Conservation (phyloP, 2,888 invertebrate species). For the Cerastis leucographa region DNA sequence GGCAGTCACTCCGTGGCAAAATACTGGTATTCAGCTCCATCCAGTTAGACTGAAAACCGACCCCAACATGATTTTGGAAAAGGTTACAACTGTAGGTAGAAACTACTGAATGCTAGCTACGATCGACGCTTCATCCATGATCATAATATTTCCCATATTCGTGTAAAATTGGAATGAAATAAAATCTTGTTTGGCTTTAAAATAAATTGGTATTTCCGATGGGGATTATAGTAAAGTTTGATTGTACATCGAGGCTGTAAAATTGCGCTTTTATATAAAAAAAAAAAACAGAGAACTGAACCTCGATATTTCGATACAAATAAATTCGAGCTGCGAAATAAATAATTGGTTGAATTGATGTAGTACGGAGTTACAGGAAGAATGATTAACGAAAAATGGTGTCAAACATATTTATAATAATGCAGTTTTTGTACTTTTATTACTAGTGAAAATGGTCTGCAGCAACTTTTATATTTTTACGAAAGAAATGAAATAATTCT, state of each 20-base stretch:
- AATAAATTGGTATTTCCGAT: constrained; percentile 6
- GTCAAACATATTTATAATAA: not conserved
- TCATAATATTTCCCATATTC: not conserved
- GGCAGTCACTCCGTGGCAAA: not conserved
- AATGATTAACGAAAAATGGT: not conserved
- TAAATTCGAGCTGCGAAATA: not conserved
- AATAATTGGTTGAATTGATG: not conserved
- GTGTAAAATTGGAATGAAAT: not conserved
- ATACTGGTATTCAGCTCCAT: not conserved
- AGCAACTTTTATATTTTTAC: not conserved
- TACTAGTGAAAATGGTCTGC: not conserved
- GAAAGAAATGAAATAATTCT: not conserved
- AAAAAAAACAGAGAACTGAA: not conserved
- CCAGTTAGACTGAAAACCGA: not conserved
- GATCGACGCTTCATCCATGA: not conserved
- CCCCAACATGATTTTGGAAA: not conserved
- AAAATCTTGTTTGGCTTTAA: constrained; percentile 8
- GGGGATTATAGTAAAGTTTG: not conserved
- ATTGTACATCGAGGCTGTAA: not conserved
- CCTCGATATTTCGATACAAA: constrained; percentile 1
- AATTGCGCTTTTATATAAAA: not conserved
- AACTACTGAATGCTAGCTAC: not conserved
- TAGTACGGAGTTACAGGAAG: not conserved
- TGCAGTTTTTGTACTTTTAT: not conserved
- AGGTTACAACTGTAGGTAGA: not conserved